phyloP scores from a whole-genome alignment of 2,888 invertebrate species.

The Chrysolina americana region DNA sequence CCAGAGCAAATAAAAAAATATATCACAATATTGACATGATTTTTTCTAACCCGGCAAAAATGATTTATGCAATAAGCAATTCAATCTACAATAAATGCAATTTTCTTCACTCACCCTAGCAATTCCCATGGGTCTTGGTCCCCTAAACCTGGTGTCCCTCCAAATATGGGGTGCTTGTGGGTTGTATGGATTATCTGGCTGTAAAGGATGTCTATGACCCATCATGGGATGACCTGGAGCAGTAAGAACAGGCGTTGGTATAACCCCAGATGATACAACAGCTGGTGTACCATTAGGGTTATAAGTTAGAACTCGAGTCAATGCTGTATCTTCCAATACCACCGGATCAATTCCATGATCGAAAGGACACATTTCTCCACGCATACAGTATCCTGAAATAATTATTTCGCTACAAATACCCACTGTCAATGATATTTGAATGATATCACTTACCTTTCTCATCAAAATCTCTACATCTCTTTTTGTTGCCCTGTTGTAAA shows the following conservation, averaged over 20 bases:
- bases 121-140: conserved; percentile 63
- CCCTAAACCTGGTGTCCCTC: conserved; percentile 62
- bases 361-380: conserved; percentile 96
- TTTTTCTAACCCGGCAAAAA: no score
- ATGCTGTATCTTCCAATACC: conserved; percentile 88
- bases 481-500: conserved; percentile 68
- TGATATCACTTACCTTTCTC: conserved; percentile 70
- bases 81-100: not conserved
- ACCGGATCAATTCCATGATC: conserved; percentile 98
- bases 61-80: no score
- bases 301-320: conserved; percentile 73
- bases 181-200: conserved; percentile 61
- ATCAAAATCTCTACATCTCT: conserved; percentile 91
- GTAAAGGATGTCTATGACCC: conserved; percentile 60
- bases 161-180: conserved; percentile 69
- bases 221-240: conserved; percentile 66
- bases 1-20: no score
- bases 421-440: not conserved
- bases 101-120: conserved; percentile 56
- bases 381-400: conserved; percentile 78
- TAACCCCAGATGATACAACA: conserved; percentile 53
- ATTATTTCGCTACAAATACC: not conserved
- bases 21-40: no score
- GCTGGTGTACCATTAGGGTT: conserved; percentile 68
- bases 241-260: conserved; percentile 51